Evolutionary conservation across 2,113 vertebrate genomes (phyloP).

Genomic region (Hydrochoerus hydrochaeris): DNA sequence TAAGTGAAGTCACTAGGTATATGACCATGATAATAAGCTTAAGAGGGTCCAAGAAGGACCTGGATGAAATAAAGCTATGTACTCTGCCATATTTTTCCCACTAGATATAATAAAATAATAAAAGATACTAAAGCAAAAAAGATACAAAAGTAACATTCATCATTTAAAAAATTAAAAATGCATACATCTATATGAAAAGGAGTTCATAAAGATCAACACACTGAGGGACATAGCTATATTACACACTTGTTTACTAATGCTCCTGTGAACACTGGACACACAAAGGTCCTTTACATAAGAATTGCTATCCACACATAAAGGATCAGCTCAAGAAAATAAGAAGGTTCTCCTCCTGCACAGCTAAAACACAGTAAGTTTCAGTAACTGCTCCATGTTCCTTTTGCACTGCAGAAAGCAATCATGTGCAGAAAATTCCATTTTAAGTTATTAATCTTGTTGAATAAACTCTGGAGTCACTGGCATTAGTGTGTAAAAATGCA

Average conservation of each 20-base stretch:
- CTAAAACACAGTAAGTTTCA: not conserved
- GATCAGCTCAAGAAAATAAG: not conserved
- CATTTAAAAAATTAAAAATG: slow-evolving; percentile 27
- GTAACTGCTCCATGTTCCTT: not conserved
- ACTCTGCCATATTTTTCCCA: not conserved
- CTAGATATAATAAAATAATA: not conserved
- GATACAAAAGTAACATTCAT: not conserved
- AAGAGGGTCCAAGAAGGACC: not conserved
- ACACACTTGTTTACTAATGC: not conserved
- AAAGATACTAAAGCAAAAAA: not conserved
- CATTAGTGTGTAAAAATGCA: not conserved
- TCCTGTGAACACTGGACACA: slow-evolving; percentile 6
- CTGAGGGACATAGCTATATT: not conserved
- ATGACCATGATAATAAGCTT: not conserved
- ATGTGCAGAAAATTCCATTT: not conserved
- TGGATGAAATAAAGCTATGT: not conserved
- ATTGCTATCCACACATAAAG: not conserved
- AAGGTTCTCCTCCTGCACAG: not conserved
- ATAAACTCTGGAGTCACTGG: not conserved
- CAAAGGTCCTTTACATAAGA: not conserved
- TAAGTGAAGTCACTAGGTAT: not conserved
- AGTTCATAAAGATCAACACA: not conserved
- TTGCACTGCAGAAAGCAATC: not conserved
- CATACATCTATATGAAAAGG: not conserved
- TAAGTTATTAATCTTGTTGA: not conserved